Evolutionary conservation across 2,888 invertebrate genomes (phyloP), one percentile per base, ranked within the genome.

Genomic region (Hoplodrina ambigua): DNA sequence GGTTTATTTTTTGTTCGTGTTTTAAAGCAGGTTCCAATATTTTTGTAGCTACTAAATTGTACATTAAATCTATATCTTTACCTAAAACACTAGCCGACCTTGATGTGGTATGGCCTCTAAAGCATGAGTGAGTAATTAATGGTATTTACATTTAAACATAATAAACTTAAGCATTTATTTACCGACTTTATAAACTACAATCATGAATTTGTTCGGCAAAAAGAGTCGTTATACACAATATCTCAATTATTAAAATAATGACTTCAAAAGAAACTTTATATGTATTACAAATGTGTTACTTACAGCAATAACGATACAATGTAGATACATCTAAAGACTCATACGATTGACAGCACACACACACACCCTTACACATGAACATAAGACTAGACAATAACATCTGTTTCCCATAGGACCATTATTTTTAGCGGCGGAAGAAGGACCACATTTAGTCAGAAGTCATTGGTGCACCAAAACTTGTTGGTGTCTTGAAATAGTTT

Each of bases 1-100:
- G 11, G 15, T 37, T 13, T 0, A 13, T 7, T 41, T 72, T 71
- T 72, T 73, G 25, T 19, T 10, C 4, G n/a, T 15, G 1, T 13
- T 49, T 61, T 4, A 3, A 44, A 44, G 33, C 33, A 7, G n/a
- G 6, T 49, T 41, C 4, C 17, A 41, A 15, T 15, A 15, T 62
- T 73, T 71, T 73, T 73, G 41, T 55, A 15, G 8, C 0, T 10
- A 7, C 1, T 46, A 49, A 19, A 15, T 37, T 53, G 13, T 46
- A 53, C 8, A 3, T 30, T 37, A 7, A 37, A 15, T n/a, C 8
- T 20, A 49, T 25, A 19, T 50, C 41, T 49, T 0, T 5, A 55
- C 2, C 1, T n/a, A 37, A 41, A 41, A 20, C 4, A n/a, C 25
- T 11, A 2, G 1, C 11, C 0, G 15, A 4, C 37, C 41, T 41